Percentiles rank a stretch among this genome's conserved stretches.
phyloP scores from a whole-genome alignment of 2,113 vertebrate genomes.

The Mormyrus lacerda region DNA sequence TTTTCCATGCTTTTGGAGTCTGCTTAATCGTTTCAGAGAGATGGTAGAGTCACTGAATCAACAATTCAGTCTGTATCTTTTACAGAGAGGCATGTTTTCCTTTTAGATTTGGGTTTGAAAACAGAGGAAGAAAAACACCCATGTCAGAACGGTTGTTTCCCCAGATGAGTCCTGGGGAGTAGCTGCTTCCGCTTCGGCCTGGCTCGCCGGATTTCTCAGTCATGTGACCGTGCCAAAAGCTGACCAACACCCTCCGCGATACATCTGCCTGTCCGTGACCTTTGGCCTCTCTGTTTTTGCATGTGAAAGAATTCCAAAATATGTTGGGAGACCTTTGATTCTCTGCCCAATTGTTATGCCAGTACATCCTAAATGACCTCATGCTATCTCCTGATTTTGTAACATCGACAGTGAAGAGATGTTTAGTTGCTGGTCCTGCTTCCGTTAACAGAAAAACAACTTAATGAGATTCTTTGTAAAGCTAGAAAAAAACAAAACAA shows the following conservation, averaged over 20 bases:
- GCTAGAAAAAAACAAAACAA: not conserved
- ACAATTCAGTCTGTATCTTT: conserved; percentile 13
- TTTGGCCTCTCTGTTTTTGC: not conserved
- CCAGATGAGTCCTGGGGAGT: not conserved
- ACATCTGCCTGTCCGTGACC: not conserved
- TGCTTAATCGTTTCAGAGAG: not conserved
- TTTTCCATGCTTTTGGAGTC: conserved; percentile 19
- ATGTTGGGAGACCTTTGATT: not conserved
- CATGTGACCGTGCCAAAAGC: not conserved
- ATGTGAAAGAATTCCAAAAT: not conserved
- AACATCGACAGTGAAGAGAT: not conserved
- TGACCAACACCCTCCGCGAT: not conserved
- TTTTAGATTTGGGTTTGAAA: conserved; percentile 19
- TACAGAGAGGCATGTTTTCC: conserved; percentile 6
- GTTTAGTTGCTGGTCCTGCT: not conserved
- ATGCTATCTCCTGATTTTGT: not conserved
- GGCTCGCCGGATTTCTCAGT: not conserved
- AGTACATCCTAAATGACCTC: not conserved
- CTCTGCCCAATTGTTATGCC: not conserved
- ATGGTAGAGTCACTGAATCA: conserved; percentile 14
- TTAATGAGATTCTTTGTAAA: not conserved
- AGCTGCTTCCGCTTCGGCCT: not conserved
- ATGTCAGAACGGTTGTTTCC: not conserved
- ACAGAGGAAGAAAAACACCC: conserved; percentile 22
- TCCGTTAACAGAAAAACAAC: not conserved